These are phyloP conservation scores for Linnaemya vulpina DNA, from an alignment of 2,888 invertebrate genomes.

Conservation along the genomic window DNA sequence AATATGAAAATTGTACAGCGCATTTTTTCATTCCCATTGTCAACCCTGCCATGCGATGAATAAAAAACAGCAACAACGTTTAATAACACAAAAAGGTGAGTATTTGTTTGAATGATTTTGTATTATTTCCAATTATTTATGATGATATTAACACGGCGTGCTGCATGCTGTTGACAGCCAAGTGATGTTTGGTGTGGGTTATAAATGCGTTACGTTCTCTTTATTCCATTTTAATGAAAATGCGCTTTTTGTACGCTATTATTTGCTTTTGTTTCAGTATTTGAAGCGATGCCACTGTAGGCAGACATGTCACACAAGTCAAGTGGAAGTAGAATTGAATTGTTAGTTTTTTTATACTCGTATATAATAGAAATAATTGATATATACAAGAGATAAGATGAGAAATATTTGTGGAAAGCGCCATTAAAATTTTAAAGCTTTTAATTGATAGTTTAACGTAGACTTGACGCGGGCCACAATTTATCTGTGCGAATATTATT, in stretches of 20 bases:
- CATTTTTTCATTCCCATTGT: constrained; percentile 1
- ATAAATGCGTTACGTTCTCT: background rate
- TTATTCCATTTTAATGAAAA: background rate
- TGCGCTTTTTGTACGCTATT: constrained; percentile 41
- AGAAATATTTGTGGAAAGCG: too few relatives aligned
- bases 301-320: constrained; percentile 49
- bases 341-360: too few relatives aligned
- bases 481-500: too few relatives aligned
- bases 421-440: too few relatives aligned
- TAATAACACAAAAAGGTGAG: constrained; percentile 35
- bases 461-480: too few relatives aligned
- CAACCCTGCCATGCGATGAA: constrained; percentile 19
- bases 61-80: background rate
- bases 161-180: constrained; percentile 47
- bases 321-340: constrained; percentile 37
- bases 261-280: background rate
- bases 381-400: too few relatives aligned
- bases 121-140: constrained; percentile 57
- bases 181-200: constrained; percentile 18
- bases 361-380: too few relatives aligned
- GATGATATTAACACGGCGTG: constrained; percentile 55
- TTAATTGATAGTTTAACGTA: too few relatives aligned
- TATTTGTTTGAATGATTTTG: constrained; percentile 56
- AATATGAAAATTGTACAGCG: background rate
- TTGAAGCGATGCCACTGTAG: background rate